Evolutionary conservation across 2,113 vertebrate genomes (phyloP), one percentile per base, ranked within the genome.

Genomic region (Sylvietta virens): DNA sequence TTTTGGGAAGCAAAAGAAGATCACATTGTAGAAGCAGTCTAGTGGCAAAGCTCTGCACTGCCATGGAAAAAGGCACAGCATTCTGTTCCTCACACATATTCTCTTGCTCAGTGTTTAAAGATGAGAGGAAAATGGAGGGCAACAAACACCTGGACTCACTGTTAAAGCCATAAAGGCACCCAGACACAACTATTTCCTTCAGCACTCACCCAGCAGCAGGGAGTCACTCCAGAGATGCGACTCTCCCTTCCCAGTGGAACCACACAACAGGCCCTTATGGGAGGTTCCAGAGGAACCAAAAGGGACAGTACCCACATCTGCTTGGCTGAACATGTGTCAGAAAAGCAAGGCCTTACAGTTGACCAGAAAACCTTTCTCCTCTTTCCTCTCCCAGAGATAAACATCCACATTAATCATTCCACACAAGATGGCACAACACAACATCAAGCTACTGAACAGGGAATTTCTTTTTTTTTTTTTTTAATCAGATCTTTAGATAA

Each of bases 201-300:
- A 24, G 31, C 45, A 20, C 48, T 81, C 66, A 67, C 37, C 54
- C 42, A 70, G 42, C 10, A 53, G 56, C 3, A 66, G 33, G 35
- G 35, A 86, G 48, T 30, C 81, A 45, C 64, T 44, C 80, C 71
- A 51, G 74, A 86, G 88, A 77, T 0, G 0, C 0, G 1, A 26
- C 26, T 71, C 53, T 26, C 16, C 3, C 50, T 85, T 85, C 70
- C 62, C 39, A 40, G 30, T 4, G 33, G 45, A 60, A 73, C 12
- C 42, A 37, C 1, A 0, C 3, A 76, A 40, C 23, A 86, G 30
- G 31, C 30, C 44, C 33, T n/a, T 4, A 9, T 0, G 2, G 39
- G 30, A 11, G 15, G 35, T 35, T 77, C 56, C 60, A 73, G 51
- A 67, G 58, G 21, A 94, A 15, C 53, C 85, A 50, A n/a, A 67